These are phyloP conservation scores for Ctenopoma kingsleyae DNA, from an alignment of 2,797 vertebrate species.

Conservation along the genomic window DNA sequence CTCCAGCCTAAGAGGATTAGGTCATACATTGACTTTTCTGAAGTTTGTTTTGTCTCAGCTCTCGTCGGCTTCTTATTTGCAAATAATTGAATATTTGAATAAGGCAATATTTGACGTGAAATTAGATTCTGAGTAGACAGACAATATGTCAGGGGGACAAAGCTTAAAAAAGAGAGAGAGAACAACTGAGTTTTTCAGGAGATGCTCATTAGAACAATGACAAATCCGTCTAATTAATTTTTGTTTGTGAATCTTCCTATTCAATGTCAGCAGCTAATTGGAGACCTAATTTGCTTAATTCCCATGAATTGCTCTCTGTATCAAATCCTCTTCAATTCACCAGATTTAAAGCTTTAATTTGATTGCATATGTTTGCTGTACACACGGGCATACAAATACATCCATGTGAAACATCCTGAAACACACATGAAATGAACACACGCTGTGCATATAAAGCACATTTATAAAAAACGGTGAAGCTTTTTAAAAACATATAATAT, in stretches of 20 bases:
- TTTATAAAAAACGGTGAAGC: background rate
- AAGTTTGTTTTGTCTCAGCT: conserved; percentile 78
- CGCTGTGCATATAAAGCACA: background rate
- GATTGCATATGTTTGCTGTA: conserved; percentile 83
- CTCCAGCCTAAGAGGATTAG: conserved; percentile 76
- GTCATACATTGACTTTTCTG: conserved; percentile 80
- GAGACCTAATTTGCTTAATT: conserved; percentile 86
- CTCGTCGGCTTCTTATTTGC: conserved; percentile 70
- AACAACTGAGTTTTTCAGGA: conserved; percentile 39
- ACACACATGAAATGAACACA: background rate
- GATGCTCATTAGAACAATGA: conserved; percentile 75
- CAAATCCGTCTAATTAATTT: conserved; percentile 83
- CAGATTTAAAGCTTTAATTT: conserved; percentile 87
- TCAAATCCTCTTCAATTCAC: conserved; percentile 87
- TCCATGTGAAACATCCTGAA: conserved; percentile 12
- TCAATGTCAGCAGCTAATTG: conserved; percentile 81
- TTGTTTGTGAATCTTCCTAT: conserved; percentile 81
- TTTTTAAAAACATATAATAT: background rate
- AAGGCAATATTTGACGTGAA: conserved; percentile 72
- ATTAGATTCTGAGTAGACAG: conserved; percentile 68
- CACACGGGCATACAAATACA: conserved; percentile 60
- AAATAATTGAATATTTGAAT: conserved; percentile 81
- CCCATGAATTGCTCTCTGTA: conserved; percentile 80
- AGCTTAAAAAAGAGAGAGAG: conserved; percentile 18
- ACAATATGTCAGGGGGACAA: conserved; percentile 65